A percentile compares a stretch with the other conserved stretches of the same genome.
phyloP scores from a whole-genome alignment of 2,113 vertebrate species.

The Talpa occidentalis region DNA sequence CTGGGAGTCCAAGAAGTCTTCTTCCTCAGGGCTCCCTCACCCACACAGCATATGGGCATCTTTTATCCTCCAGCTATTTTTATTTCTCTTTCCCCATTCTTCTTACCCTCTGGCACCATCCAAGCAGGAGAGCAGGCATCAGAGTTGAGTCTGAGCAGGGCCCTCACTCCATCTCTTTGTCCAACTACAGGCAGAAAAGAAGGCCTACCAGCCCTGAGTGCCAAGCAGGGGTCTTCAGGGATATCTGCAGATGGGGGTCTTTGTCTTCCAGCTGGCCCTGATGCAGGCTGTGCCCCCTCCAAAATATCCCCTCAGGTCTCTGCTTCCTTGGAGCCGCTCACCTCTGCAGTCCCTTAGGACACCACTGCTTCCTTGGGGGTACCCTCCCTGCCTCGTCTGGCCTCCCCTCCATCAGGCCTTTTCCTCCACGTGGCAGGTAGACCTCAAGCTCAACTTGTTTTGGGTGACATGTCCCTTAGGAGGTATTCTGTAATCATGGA shows the following conservation, averaged over 20 bases:
- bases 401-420: neutral
- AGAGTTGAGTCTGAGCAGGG: neutral
- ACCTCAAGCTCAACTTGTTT: neutral
- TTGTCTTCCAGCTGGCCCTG: neutral
- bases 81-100: slow-evolving; percentile 30
- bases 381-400: no score
- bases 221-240: neutral
- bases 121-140: slow-evolving; percentile 10
- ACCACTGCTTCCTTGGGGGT: neutral
- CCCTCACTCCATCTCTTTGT: neutral
- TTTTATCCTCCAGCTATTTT: slow-evolving; percentile 79
- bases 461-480: no score
- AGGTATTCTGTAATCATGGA: neutral
- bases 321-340: neutral
- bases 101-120: neutral
- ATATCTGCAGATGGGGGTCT: neutral
- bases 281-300: no score
- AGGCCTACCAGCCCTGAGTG: neutral
- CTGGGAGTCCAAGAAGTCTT: neutral
- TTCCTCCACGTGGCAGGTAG: neutral
- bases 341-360: neutral
- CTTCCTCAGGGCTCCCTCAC: slow-evolving; percentile 52
- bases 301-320: neutral
- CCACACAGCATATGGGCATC: slow-evolving; percentile 81
- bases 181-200: neutral